Percentiles rank a stretch among this genome's conserved stretches.
These are phyloP conservation scores for Hypsopygia costalis DNA, from an alignment of 2,888 invertebrate species.

Conservation along the genomic window DNA sequence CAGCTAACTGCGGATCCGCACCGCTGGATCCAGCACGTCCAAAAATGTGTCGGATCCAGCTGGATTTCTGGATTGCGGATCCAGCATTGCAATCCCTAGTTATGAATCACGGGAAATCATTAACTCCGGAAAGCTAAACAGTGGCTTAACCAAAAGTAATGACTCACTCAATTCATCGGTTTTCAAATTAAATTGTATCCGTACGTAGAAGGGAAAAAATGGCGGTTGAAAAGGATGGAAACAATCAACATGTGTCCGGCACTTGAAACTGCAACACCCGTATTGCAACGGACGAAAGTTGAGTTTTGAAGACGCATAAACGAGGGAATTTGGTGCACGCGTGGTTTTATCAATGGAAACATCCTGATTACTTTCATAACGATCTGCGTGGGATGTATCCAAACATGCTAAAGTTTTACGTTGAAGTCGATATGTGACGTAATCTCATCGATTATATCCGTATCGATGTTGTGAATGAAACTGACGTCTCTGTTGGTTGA, in stretches of 20 bases:
- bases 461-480: background rate
- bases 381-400: conserved; percentile 9
- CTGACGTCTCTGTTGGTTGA: background rate
- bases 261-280: conserved; percentile 16
- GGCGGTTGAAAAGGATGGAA: conserved; percentile 45
- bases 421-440: background rate
- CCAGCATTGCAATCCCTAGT: too few species aligned
- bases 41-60: too few species aligned
- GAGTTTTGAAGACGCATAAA: background rate
- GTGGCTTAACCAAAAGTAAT: background rate
- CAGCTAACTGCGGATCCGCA: too few species aligned
- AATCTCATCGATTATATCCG: background rate
- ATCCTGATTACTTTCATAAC: conserved; percentile 34
- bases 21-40: too few species aligned
- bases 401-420: conserved; percentile 9
- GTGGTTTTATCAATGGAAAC: conserved; percentile 37
- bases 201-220: conserved; percentile 35
- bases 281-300: conserved; percentile 15
- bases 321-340: too few species aligned
- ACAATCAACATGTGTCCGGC: conserved; percentile 44
- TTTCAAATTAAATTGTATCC: conserved; percentile 34
- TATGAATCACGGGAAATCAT: too few species aligned
- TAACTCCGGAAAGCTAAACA: too few species aligned
- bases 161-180: conserved; percentile 8
- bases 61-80: too few species aligned